Conservation (phyloP, 1,140 invertebrate species). For the Diachasma alloeum region DNA sequence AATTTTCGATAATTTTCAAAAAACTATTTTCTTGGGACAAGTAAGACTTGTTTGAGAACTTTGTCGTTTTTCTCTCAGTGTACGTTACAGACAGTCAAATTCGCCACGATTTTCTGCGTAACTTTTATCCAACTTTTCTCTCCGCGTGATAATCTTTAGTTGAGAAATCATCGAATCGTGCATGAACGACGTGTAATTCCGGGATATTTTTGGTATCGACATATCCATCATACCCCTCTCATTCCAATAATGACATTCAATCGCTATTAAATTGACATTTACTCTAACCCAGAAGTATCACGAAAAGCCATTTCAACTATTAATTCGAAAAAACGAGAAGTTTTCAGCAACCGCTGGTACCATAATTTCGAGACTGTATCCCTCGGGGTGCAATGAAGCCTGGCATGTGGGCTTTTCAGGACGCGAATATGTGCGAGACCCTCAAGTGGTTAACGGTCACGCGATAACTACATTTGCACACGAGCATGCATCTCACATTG, state of each 20-base stretch:
- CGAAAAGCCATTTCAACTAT: not conserved
- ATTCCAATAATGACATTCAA: not conserved
- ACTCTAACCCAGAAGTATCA: too few species aligned
- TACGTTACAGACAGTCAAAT: too few species aligned
- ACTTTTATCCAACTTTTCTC: too few species aligned
- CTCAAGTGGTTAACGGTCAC: slow-evolving; percentile 27
- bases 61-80: too few species aligned
- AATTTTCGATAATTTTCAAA: too few species aligned
- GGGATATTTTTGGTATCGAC: not conserved
- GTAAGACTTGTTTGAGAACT: too few species aligned
- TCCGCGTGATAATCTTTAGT: too few species aligned
- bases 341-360: not conserved
- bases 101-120: too few species aligned
- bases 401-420: not conserved
- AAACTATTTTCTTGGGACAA: too few species aligned
- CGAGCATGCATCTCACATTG: not conserved
- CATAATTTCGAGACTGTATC: not conserved
- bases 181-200: not conserved
- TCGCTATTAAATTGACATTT: not conserved
- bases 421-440: not conserved
- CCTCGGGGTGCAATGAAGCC: not conserved
- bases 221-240: not conserved
- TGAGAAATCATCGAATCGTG: too few species aligned
- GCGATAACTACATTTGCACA: slow-evolving; percentile 18
- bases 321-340: not conserved